Percentiles rank a stretch among this genome's conserved stretches.
phyloP scores from a whole-genome alignment of 1,140 invertebrate genomes.

The Sogatella furcifera region DNA sequence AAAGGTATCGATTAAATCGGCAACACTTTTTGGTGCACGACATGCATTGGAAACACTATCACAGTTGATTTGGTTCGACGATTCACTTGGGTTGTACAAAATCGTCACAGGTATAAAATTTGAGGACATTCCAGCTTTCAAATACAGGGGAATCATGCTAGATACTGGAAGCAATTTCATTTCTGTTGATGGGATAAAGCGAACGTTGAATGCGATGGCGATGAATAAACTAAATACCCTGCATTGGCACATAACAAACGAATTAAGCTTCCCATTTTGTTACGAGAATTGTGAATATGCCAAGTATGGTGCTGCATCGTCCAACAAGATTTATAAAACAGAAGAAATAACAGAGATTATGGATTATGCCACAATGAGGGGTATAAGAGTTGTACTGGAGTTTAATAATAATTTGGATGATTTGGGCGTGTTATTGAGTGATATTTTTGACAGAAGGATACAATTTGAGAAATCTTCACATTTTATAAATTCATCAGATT shows the following conservation, averaged over 20 bases:
- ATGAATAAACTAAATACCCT: constrained; percentile 71
- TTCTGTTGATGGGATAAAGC: constrained; percentile 51
- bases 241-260: constrained; percentile 82
- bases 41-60: constrained; percentile 63
- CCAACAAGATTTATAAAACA: constrained; percentile 49
- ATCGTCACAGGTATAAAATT: constrained; percentile 48
- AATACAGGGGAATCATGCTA: constrained; percentile 60
- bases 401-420: constrained; percentile 81
- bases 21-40: constrained; percentile 58
- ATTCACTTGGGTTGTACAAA: constrained; percentile 44
- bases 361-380: constrained; percentile 55
- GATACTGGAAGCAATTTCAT: constrained; percentile 68
- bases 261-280: constrained; percentile 71
- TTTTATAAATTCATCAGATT: too few species aligned
- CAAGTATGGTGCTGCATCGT: constrained; percentile 58
- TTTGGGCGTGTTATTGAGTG: constrained; percentile 75
- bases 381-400: constrained; percentile 70
- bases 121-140: constrained; percentile 54
- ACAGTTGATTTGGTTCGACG: constrained; percentile 61
- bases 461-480: too few species aligned
- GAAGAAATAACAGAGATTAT: constrained; percentile 57
- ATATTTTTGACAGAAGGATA: too few species aligned
- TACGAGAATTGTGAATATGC: constrained; percentile 53
- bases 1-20: constrained; percentile 45
- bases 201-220: constrained; percentile 69